These are phyloP conservation scores for Alexandromys fortis DNA, from an alignment of 2,113 vertebrate species.

Conservation along the genomic window DNA sequence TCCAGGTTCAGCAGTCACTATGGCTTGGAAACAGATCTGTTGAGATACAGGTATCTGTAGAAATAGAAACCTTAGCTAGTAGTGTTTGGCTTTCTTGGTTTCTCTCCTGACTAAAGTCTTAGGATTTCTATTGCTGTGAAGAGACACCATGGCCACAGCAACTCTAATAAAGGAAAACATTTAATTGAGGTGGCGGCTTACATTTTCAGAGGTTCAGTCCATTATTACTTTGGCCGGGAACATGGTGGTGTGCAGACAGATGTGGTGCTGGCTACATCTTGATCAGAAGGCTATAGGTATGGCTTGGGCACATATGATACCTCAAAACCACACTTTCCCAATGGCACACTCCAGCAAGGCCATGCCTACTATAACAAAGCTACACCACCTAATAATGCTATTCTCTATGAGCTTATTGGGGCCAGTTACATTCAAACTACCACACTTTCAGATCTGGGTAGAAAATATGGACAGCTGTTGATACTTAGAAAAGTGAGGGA, in stretches of 20 bases:
- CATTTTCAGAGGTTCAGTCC: neutral
- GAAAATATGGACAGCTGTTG: neutral
- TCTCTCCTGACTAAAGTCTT: neutral
- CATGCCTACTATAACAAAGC: neutral
- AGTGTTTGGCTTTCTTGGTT: neutral
- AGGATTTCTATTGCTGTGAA: neutral
- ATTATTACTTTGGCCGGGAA: neutral
- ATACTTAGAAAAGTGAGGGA: neutral
- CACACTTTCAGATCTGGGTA: neutral
- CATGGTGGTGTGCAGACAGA: neutral
- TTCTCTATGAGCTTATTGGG: neutral
- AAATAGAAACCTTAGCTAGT: neutral
- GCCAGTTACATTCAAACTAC: neutral
- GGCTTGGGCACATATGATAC: neutral
- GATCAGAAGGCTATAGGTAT: neutral
- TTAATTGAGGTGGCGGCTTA: neutral
- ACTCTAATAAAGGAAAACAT: neutral
- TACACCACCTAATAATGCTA: neutral
- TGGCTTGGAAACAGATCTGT: neutral
- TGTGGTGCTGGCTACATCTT: neutral
- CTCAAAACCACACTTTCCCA: neutral
- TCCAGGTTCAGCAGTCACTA: neutral
- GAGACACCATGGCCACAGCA: neutral
- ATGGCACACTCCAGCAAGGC: neutral
- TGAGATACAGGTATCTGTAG: neutral